Evolutionary conservation across 2,888 invertebrate species (phyloP).

Genomic region (Leucophenga maculata): DNA sequence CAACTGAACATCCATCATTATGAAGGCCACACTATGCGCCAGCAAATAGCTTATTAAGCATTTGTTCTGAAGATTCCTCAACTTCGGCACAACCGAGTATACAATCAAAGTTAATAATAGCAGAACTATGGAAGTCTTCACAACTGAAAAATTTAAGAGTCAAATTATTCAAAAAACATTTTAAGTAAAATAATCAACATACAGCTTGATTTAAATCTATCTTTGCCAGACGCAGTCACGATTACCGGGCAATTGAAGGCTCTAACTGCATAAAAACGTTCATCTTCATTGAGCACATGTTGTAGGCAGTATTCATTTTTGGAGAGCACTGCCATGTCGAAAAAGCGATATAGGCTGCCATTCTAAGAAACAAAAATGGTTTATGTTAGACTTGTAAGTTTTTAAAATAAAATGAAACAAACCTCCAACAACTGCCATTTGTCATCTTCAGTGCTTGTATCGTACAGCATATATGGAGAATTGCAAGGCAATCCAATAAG

Average conservation of each 20-base stretch:
- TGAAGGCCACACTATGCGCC: not conserved
- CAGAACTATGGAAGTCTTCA: slow-evolving; percentile 80
- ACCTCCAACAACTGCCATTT: not conserved
- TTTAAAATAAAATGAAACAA: not conserved
- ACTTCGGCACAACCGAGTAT: slow-evolving; percentile 79
- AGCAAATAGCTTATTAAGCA: slow-evolving; percentile 81
- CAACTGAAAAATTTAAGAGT: slow-evolving; percentile 73
- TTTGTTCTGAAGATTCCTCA: slow-evolving; percentile 81
- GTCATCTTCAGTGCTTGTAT: not conserved
- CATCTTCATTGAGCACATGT: slow-evolving; percentile 22
- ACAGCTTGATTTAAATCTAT: no score
- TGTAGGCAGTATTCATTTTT: slow-evolving; percentile 36
- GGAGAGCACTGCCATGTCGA: slow-evolving; percentile 20
- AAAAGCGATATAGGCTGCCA: slow-evolving; percentile 35
- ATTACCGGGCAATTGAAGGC: slow-evolving; percentile 41
- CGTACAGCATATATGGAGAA: not conserved
- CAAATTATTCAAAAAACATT: no score
- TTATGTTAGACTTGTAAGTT: not conserved
- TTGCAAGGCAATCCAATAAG: not conserved
- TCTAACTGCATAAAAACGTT: slow-evolving; percentile 25
- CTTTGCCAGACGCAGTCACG: no score
- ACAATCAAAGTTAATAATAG: slow-evolving; percentile 79
- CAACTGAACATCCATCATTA: no score
- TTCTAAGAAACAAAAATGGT: slow-evolving; percentile 16
- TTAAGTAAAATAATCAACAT: no score